Percentiles rank a stretch among this genome's conserved stretches.
Conservation (phyloP, 2,888 invertebrate genomes). For the Hyalella azteca region DNA sequence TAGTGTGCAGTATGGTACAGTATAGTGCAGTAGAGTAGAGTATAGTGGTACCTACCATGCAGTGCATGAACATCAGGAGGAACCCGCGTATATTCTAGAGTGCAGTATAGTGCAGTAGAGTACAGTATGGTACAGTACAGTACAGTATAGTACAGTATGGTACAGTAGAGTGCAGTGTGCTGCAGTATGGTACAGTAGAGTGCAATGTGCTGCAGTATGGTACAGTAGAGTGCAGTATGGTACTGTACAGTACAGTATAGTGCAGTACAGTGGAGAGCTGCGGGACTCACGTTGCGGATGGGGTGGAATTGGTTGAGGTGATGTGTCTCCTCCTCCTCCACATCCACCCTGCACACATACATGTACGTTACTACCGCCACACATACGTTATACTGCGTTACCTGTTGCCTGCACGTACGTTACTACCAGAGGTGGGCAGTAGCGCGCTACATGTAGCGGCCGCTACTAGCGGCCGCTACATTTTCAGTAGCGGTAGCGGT, state of each 20-base stretch:
- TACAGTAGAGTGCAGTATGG: neutral
- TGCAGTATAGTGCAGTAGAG: neutral
- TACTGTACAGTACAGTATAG: neutral
- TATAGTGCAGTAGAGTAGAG: neutral
- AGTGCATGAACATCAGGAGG: too few species aligned
- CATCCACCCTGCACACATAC: constrained; percentile 77
- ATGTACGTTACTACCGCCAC: too few species aligned
- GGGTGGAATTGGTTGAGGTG: constrained; percentile 57
- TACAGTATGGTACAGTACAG: neutral
- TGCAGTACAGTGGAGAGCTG: neutral
- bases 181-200: neutral
- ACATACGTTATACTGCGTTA: too few species aligned
- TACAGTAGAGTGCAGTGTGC: neutral
- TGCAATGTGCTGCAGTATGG: neutral
- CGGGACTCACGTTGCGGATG: constrained; percentile 56
- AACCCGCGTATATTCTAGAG: too few species aligned
- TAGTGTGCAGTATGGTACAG: neutral
- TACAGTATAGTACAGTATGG: neutral
- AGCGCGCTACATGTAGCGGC: too few species aligned
- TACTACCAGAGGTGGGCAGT: too few species aligned
- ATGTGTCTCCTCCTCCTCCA: constrained; percentile 85
- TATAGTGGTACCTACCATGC: too few species aligned
- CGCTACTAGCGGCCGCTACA: neutral
- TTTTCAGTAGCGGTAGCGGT: too few species aligned
- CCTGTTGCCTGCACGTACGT: too few species aligned